Conservation (phyloP, 2,888 invertebrate species). For the Vannuccia rotundouncinata region DNA sequence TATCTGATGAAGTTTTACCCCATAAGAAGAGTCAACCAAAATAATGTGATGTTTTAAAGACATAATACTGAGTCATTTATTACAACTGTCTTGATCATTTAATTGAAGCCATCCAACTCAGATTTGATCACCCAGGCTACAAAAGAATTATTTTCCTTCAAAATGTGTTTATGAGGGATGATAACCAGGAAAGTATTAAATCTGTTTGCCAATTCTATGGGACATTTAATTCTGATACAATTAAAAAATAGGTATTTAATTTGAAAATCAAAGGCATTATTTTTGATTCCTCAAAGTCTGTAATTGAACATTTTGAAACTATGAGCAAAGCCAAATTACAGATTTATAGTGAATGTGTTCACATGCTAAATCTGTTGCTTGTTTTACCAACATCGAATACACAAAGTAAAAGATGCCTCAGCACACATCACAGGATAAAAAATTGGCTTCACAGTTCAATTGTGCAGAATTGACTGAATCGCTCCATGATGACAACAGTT, state of each 20-base stretch:
- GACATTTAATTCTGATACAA: no score
- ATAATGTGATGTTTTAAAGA: background rate
- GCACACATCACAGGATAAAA: background rate
- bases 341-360: background rate
- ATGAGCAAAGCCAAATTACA: constrained; percentile 22
- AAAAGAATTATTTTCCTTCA: constrained; percentile 5
- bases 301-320: no score
- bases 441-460: background rate
- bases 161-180: background rate
- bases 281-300: no score
- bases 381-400: constrained; percentile 1
- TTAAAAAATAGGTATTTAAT: no score
- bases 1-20: constrained; percentile 19
- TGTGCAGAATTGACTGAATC: background rate
- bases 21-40: background rate
- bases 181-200: constrained; percentile 1
- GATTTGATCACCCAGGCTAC: constrained; percentile 14
- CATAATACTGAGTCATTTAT: constrained; percentile 1
- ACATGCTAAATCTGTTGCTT: background rate
- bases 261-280: no score
- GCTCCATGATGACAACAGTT: background rate
- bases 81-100: constrained; percentile 22
- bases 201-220: constrained; percentile 19
- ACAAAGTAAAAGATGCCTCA: background rate
- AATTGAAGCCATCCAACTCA: constrained; percentile 10